A percentile compares a stretch with the other conserved stretches of the same genome.
Conservation (phyloP, 2,113 vertebrate species). For the Orcinus orca region DNA sequence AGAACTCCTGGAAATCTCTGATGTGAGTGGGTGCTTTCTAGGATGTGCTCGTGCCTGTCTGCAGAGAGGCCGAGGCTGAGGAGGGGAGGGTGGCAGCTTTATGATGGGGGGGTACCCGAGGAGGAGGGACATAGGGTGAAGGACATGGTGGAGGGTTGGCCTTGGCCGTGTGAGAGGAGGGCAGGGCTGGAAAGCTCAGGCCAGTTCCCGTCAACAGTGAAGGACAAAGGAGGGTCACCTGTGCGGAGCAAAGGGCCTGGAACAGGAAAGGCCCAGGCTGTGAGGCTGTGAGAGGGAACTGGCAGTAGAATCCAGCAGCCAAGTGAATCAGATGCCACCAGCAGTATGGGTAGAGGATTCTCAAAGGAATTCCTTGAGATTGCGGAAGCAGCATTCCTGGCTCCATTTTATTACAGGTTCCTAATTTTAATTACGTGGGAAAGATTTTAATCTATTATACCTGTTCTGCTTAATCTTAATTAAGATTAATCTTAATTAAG, state of each 20-base stretch:
- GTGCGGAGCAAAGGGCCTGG: background rate
- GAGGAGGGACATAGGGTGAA: background rate
- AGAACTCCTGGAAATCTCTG: background rate
- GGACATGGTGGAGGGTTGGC: background rate
- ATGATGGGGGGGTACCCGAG: no score
- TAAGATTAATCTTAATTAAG: background rate
- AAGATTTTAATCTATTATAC: background rate
- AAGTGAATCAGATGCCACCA: background rate
- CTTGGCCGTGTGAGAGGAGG: background rate
- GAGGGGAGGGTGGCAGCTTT: background rate
- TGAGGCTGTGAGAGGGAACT: background rate
- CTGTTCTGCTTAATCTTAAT: background rate
- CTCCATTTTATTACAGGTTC: background rate
- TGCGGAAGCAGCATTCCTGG: background rate
- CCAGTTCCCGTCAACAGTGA: background rate
- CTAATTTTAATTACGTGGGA: slow-evolving; percentile 4
- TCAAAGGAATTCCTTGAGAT: background rate
- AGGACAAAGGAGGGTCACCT: background rate
- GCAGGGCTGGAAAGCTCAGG: background rate
- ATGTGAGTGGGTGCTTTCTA: background rate
- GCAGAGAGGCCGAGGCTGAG: background rate
- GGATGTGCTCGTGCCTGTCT: background rate
- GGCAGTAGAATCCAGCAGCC: background rate
- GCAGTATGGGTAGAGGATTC: background rate
- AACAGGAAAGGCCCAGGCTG: background rate